Evolutionary conservation across 2,113 vertebrate genomes (phyloP), one percentile per base, ranked within the genome.

Genomic region (Dromas ardeola): DNA sequence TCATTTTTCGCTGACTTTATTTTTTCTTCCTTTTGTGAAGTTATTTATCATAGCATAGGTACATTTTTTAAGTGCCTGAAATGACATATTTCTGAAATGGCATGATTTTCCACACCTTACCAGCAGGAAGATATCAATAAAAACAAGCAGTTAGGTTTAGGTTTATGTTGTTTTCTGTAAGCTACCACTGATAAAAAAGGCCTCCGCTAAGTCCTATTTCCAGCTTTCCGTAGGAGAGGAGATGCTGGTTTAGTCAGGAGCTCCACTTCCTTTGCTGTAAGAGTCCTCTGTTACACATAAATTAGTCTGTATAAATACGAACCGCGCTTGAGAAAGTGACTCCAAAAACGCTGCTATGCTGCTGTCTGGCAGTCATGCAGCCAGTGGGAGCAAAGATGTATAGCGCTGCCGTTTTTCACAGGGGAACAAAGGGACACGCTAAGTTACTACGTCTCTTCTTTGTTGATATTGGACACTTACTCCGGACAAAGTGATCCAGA

Each of bases 401-500:
- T 74, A 78, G 78, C 1, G 7, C 71, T 66, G 93, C 61, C 3
- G 0, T 81, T 91, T 92, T 88, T 85, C 86, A 90, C 71, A 52
- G 89, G n/a, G 74, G 71, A 95, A 91, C 84, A 96, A 95, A 94
- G 70, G 87, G 87, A 95, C 85, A 77, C 0, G 15, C 90, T 79
- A 88, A 92, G 85, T 65, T 96, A 86, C 40, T 83, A 13, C 0
- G 2, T 86, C 84, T 90, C 85, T 72, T 71, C 83, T 95, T 84
- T 97, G 94, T 97, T 97, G 96, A 94, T 82, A 65, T 92, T 97
- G 95, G 95, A 96, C 76, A 43, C 45, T 92, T 81, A 32, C 1
- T 90, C 89, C 2, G 79, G 84, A 95, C 85, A 92, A 96, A 96
- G 86, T 90, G 84, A 97, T 97, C 95, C 94, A 93, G 91, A 95